A percentile compares a stretch with the other conserved stretches of the same genome.
Evolutionary conservation across 2,113 vertebrate genomes (phyloP).

Genomic region (Gymnocephalus cernua): DNA sequence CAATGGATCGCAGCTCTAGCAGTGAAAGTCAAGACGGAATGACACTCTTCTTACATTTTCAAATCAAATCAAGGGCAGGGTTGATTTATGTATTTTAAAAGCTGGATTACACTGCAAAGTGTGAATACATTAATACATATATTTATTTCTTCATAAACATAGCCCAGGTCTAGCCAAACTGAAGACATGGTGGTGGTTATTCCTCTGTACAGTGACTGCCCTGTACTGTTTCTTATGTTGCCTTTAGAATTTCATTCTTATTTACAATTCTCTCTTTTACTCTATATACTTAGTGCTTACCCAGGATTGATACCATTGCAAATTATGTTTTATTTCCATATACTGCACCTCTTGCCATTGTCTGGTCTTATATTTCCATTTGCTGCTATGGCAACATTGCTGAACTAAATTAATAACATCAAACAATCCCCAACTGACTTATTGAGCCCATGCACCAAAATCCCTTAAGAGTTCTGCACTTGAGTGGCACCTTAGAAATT

Average conservation of each 20-base stretch:
- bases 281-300: background rate
- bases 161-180: background rate
- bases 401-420: background rate
- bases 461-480: background rate
- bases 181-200: background rate
- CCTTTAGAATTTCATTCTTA: background rate
- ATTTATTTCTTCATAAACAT: too few species aligned
- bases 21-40: background rate
- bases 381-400: slow-evolving; percentile 11
- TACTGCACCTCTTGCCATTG: background rate
- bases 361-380: background rate
- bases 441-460: background rate
- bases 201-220: background rate
- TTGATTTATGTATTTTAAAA: background rate
- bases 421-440: background rate
- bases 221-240: background rate
- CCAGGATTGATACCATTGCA: background rate
- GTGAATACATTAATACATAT: background rate
- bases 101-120: background rate
- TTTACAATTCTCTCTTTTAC: background rate
- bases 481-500: background rate
- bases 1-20: background rate
- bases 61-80: background rate
- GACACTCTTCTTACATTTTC: background rate
- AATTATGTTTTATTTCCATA: background rate